A percentile compares a stretch with the other conserved stretches of the same genome.
Evolutionary conservation across 2,888 invertebrate species (phyloP).

Genomic region (Tortricodes alternella): DNA sequence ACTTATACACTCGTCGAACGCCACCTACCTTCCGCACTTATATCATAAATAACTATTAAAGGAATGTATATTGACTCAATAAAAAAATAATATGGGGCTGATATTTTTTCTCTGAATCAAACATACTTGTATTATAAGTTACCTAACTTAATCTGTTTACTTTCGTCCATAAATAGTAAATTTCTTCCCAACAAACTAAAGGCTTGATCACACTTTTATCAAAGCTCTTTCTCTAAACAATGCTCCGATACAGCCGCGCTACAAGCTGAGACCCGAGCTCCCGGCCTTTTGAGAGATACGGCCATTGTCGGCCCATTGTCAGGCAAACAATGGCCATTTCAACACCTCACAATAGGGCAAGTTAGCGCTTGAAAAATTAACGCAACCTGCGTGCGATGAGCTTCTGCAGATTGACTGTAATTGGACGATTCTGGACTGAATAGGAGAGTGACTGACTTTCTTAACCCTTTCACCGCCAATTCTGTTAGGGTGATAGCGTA

Average conservation of each 20-base stretch:
- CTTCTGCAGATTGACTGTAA: constrained; percentile 45
- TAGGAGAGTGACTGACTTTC: not conserved
- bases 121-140: too few relatives aligned
- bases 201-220: constrained; percentile 26
- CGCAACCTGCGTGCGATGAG: constrained; percentile 53
- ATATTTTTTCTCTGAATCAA: too few relatives aligned
- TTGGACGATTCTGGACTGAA: constrained; percentile 25
- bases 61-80: too few relatives aligned
- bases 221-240: constrained; percentile 29
- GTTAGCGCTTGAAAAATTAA: constrained; percentile 67
- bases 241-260: constrained; percentile 22
- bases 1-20: too few relatives aligned
- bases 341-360: constrained; percentile 64
- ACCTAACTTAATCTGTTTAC: not conserved
- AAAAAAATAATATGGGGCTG: too few relatives aligned
- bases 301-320: constrained; percentile 65
- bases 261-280: constrained; percentile 49
- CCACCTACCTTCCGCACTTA: too few relatives aligned
- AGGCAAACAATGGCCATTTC: constrained; percentile 62
- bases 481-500: too few relatives aligned
- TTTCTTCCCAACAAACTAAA: constrained; percentile 1
- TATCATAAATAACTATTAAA: too few relatives aligned
- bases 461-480: too few relatives aligned
- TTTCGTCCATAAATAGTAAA: not conserved
- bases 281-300: constrained; percentile 61